Evolutionary conservation across 2,113 vertebrate species (phyloP), one percentile per base, ranked within the genome.

Genomic region (Phyllostomus hastatus): DNA sequence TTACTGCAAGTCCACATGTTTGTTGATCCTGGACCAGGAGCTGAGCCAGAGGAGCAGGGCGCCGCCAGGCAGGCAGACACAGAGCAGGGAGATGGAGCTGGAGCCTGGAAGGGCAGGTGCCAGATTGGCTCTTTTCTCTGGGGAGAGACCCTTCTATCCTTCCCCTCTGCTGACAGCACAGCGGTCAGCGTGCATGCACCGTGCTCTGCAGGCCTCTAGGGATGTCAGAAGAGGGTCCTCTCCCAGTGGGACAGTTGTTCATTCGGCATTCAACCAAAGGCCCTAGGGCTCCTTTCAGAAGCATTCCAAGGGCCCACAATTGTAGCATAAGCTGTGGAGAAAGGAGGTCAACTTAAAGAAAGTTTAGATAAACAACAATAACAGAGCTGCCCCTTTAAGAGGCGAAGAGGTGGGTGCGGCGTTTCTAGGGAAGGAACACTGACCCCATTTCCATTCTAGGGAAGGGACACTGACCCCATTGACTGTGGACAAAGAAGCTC

Each of bases 1-100:
- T 96, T 95, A 96, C 92, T 91, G 86, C 82, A 94, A 96, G 94
- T 94, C 97, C 97, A 94, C 96, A 90, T 95, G 93, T 97, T 97
- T 96, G 97, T 88, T 90, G 94, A 91, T 96, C 91, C 97, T 93
- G 95, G 90, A 95, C 54, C 61, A 59, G 41, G 50, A 46, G 81
- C 84, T 24, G 41, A 88, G 96, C 80, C 90, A 67, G 73, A 76
- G 88, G 73, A 66, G 50, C 38, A 57, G 46, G 78, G 43, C 0
- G 22, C 48, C 48, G 43, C n/a, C 54, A 83, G 69, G 43, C 43
- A 43, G 87, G 43, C 31, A 64, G 76, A 38, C 20, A 22, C n/a
- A 76, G 43, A 35, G 15, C 0, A 0, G 41, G 61, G 52, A 70
- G 33, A 15, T 2, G 54, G 69, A 2, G 0, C 33, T 10, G 2